Percentiles rank a stretch among this genome's conserved stretches.
These are phyloP conservation scores for Onychostruthus taczanowskii DNA, from an alignment of 2,113 vertebrate species.

Conservation along the genomic window DNA sequence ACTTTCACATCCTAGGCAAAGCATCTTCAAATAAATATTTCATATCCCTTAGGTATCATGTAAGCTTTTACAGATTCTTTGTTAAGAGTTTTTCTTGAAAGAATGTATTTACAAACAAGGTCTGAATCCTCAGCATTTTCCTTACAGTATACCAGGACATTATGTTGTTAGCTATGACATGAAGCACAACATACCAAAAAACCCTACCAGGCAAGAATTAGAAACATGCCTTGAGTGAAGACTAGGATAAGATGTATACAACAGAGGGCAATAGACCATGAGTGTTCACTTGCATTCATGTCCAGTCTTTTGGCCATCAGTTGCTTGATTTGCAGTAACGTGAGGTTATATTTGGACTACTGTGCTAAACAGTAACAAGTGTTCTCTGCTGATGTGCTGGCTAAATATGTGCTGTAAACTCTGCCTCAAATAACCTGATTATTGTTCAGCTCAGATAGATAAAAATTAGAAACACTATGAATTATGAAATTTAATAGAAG, in stretches of 20 bases:
- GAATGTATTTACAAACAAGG: not conserved
- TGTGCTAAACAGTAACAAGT: not conserved
- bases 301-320: not conserved
- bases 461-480: not conserved
- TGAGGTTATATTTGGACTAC: not conserved
- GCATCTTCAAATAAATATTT: not conserved
- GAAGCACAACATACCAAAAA: not conserved
- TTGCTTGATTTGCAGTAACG: not conserved
- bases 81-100: not conserved
- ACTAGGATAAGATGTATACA: not conserved
- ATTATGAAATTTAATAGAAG: not conserved
- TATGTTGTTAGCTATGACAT: not conserved
- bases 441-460: not conserved
- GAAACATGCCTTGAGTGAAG: not conserved
- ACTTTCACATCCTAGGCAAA: not conserved
- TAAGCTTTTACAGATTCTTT: not conserved
- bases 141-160: not conserved
- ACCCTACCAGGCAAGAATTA: not conserved
- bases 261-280: not conserved
- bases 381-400: not conserved
- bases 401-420: not conserved
- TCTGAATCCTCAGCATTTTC: not conserved
- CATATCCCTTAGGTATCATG: not conserved
- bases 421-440: not conserved
- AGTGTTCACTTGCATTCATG: not conserved